Base-by-base conservation (phyloP, 2,113 vertebrate species). In the Climacteris rufus region DNA sequence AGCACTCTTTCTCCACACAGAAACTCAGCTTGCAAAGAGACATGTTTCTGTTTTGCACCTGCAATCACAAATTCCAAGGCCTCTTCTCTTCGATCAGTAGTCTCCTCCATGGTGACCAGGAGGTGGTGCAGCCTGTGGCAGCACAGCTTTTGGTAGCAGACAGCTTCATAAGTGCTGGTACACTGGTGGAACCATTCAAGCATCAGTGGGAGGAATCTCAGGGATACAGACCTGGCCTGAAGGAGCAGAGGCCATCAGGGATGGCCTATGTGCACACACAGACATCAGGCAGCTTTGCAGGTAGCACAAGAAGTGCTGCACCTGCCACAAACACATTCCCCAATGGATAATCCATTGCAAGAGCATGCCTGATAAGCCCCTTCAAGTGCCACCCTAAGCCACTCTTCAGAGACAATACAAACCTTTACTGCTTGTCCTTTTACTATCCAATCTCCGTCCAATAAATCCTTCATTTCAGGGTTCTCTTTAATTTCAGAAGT, bases 261-360 rank as follows among this genome's bases (percentile, higher is more conserved):
- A n/a, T n/a, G n/a, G n/a, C n/a, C n/a, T n/a, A n/a, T n/a, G n/a
- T n/a, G n/a, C n/a, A n/a, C n/a, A 5, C n/a, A 70, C 25, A 15
- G 30, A 65, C 10, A 53, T 3, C 0, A 0, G 22, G 42, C 25
- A 79, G 49, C 68, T 81, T 14, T 35, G 39, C 30, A 87, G 30
- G 23, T 2, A 54, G 47, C 25, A 39, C 1, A 2, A 25, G 60
- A 75, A 87, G 31, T 2, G 44, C 54, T 81, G 27, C 8, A 27
- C 53, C 30, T 31, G 24, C 53, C 23, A 49, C 12, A 40, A 27
- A 15, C 13, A 18, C 0, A 0, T 15, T 71, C 14, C 33, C 16
- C 0, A 0, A 3, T 1, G 17, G 17, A 14, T 4, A 71, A 64
- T 1, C 11, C 33, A 37, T 1, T 45, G 17, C 44, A 50, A 53